Conservation (phyloP, 2,113 vertebrate species). For the Tauraco erythrolophus region DNA sequence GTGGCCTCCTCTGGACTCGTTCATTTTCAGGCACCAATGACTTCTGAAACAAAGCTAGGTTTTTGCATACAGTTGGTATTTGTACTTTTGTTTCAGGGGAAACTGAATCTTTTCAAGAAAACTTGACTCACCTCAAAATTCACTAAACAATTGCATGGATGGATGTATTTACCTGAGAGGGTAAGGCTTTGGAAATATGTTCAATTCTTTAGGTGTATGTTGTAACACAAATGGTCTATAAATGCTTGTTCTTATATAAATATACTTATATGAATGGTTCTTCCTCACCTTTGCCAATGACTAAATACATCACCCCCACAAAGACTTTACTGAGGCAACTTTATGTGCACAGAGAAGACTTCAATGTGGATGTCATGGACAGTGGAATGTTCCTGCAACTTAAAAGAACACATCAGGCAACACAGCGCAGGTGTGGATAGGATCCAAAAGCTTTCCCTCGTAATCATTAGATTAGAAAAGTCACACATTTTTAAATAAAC, state of each 20-base stretch:
- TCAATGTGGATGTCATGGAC: accelerated
- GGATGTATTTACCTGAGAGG: neutral
- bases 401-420: neutral
- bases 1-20: too few species aligned
- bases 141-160: accelerated
- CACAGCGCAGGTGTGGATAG: neutral
- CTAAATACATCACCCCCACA: neutral
- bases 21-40: neutral
- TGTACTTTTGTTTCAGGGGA: neutral
- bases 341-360: neutral
- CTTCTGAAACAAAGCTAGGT: neutral
- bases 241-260: neutral
- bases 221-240: neutral
- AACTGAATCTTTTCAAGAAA: neutral
- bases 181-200: neutral
- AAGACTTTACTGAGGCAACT: neutral
- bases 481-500: neutral
- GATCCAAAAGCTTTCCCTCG: neutral
- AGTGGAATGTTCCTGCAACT: neutral
- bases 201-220: neutral
- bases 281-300: neutral
- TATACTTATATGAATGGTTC: neutral
- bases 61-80: neutral
- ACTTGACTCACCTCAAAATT: neutral
- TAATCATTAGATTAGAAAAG: neutral